Base-by-base conservation (phyloP, 2,113 vertebrate species). In the Indicator indicator region DNA sequence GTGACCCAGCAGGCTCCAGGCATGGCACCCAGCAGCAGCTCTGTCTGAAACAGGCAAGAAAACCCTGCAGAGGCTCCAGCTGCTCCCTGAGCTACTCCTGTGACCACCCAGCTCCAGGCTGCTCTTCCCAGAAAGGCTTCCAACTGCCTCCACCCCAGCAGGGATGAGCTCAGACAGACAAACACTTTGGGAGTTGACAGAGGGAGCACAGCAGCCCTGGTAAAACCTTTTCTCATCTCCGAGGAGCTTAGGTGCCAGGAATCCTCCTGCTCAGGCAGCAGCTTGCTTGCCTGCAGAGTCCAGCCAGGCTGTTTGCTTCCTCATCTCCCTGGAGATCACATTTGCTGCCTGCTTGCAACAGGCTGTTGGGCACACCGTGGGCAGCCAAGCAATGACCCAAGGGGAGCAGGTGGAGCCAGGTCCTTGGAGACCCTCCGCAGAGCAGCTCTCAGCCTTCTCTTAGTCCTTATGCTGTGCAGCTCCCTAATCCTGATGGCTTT, bases 21-120 rank as follows among this genome's bases (percentile, higher is more conserved):
- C 11, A 0, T 16, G 15, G 6, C 71, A n/a, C 63, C 48, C 91
- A 4, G 40, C 71, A 1, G 54, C 56, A 7, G 13, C 54, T 0
- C 20, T 94, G 1, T 38, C 91, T 85, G 71, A 82, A 88, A 94
- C 83, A 95, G 90, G 95, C 78, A 79, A 81, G 27, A 9, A 28
- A 96, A 59, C 56, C 71, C 73, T 5, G 75, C 72, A 4, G 26
- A 44, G 28, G 6, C 8, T 32, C 7, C 52, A 3, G 30, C 65
- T 8, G 36, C 69, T 26, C 9, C 15, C 0, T 3, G 21, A 42
- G 63, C 36, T n/a, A 64, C 9, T 0, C 5, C 9, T 8, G 1
- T 5, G 16, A 1, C 33, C 11, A 63, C 82, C 72, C 32, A 28
- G 52, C 60, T 2, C 12, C 1, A 0, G 63, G 6, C 8, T 3